phyloP scores from a whole-genome alignment of 2,113 vertebrate genomes.

The Tyto alba region DNA sequence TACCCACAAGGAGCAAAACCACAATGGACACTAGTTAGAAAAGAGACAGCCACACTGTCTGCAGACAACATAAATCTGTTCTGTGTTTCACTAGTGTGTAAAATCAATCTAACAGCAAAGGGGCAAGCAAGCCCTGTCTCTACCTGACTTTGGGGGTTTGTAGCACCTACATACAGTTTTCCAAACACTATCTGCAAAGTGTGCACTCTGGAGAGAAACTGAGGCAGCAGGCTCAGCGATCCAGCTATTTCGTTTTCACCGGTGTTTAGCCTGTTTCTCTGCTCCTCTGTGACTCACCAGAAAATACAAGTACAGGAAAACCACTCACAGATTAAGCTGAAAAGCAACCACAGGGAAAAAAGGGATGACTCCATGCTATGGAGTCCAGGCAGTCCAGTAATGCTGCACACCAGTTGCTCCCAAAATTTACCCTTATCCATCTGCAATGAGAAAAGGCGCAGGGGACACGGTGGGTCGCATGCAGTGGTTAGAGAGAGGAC shows the following conservation, averaged over 20 bases:
- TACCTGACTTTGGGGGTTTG: neutral
- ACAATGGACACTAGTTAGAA: neutral
- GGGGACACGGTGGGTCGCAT: neutral
- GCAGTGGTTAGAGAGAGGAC: neutral
- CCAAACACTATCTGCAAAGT: neutral
- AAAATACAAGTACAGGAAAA: neutral
- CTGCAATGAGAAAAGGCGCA: neutral
- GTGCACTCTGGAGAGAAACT: neutral
- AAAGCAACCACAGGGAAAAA: constrained; percentile 4
- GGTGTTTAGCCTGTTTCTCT: neutral
- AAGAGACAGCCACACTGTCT: neutral
- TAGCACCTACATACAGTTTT: neutral
- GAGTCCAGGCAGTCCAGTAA: neutral
- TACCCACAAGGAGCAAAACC: neutral
- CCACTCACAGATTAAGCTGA: neutral
- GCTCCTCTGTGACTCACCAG: constrained; percentile 9
- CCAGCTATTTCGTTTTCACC: neutral
- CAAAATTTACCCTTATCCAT: neutral
- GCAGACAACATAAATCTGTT: neutral
- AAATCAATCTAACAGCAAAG: neutral
- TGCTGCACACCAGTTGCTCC: neutral
- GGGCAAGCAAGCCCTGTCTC: neutral
- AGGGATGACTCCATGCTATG: neutral
- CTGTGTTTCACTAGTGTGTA: accelerated
- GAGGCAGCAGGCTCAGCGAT: neutral